Evolutionary conservation across 2,113 vertebrate genomes (phyloP), one percentile per base, ranked within the genome.

Genomic region (Pica pica): DNA sequence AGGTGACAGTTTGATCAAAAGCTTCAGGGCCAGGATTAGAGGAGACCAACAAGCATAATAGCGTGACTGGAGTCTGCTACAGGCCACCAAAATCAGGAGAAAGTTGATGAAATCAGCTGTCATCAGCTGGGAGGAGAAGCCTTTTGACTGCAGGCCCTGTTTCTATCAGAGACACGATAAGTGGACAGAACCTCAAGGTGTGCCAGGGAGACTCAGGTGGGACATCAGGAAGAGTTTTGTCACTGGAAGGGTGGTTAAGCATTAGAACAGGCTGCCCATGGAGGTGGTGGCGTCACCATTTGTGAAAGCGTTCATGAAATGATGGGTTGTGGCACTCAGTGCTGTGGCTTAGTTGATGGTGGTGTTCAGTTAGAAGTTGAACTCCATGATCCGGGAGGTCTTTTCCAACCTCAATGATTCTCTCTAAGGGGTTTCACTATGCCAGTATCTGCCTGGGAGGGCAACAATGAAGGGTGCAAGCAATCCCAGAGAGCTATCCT

Each of bases 31-130:
- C 26, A 74, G 37, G 22, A 84, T 0, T 0, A 87, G 41, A 83
- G 9, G n/a, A 87, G 41, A 35, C 13, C 74, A 78, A 31, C 0
- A 2, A 75, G 11, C 7, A 8, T 10, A 57, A 26, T 0, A 44
- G 26, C 6, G 22, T 33, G 41, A 44, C 30, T 2, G 5, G 41
- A 39, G 16, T 22, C 61, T 71, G 52, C 65, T 68, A 22, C 33
- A 90, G 23, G 18, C 14, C 39, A 82, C 20, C 65, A 89, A 87
- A 85, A 63, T 4, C 3, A 8, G 82, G 30, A 85, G 27, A 64
- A 49, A 80, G 17, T 5, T 27, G 55, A 74, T 50, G 2, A 80
- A 73, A 86, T 53, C n/a, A 60, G 39, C 23, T 3, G 1, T 33
- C 24, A 70, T 55, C 47, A 83, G 37, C n/a, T 49, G 23, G 7